A percentile compares a stretch with the other conserved stretches of the same genome.
Conservation (phyloP, 1,140 invertebrate species). For the Epicauta chinensis region DNA sequence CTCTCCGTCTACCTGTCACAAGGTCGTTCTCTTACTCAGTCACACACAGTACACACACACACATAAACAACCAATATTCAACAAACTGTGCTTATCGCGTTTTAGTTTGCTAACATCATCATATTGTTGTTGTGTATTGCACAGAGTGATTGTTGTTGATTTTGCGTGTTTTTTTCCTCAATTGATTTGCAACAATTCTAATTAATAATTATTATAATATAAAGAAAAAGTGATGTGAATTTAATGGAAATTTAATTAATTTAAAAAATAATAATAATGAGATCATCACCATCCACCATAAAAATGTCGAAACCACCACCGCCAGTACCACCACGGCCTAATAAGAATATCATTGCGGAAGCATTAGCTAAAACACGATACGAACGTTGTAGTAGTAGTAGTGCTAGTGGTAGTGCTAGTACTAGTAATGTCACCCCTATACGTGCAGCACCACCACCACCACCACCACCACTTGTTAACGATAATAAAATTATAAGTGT, state of each 20-base stretch:
- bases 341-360: slow-evolving; percentile 60
- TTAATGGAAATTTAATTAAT: too few species aligned
- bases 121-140: too few species aligned
- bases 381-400: neutral
- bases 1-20: slow-evolving; percentile 12
- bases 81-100: slow-evolving; percentile 9
- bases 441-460: slow-evolving; percentile 20
- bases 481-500: too few species aligned
- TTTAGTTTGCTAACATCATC: neutral
- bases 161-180: too few species aligned
- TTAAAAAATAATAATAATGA: slow-evolving; percentile 32
- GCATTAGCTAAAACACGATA: slow-evolving; percentile 57
- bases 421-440: neutral
- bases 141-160: too few species aligned
- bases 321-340: slow-evolving; percentile 65
- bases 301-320: slow-evolving; percentile 50
- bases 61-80: too few species aligned
- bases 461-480: neutral
- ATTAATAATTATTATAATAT: too few species aligned
- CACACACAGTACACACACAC: too few species aligned
- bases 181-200: too few species aligned
- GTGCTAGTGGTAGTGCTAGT: too few species aligned
- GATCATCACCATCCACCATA: slow-evolving; percentile 24
- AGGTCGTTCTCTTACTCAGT: slow-evolving; percentile 7
- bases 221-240: too few species aligned